Base-by-base conservation (phyloP, 1,140 invertebrate genomes). In the Gonioctena quinquepunctata region DNA sequence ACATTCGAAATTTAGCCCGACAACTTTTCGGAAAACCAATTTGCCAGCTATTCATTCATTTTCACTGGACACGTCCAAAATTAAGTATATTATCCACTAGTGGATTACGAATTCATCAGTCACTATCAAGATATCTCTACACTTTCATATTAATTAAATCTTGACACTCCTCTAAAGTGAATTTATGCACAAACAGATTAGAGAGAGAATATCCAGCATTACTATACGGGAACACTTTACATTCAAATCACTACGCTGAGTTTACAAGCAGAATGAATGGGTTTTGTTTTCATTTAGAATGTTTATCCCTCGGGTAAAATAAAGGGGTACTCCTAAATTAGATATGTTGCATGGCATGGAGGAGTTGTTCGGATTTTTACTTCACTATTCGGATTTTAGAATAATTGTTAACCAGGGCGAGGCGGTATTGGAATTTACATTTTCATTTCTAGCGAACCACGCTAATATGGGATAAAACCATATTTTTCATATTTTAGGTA, bases 241-340 rank as follows among this genome's bases (percentile, higher is more conserved):
- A 73, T 73, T 73, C 71, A 69, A 69, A 73, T 73, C 71, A 65
- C 28, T 56, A 54, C 67, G 49, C n/a, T 63, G 22, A 61, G 59
- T 61, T 64, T 62, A 59, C 33, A 59, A 60, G 69, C 22, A 69
- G 63, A 73, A 73, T 57, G 67, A 73, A 73, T 73, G 71, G 68
- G 66, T 69, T 73, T 69, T 73, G 68, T 73, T 73, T 69, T 73
- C 71, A 73, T 73, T 73, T 69, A 66, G 67, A 73, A 69, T 65
- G 22, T 50, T 18, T 26, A 49, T 69, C 71, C 71, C 63, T 19
- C 52, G 68, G 64, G 71, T 33, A 62, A 63, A 59, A 69, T 73
- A 73, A 73, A 73, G 52, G 71, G 68, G 67, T 66, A 69, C 28
- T 50, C 56, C 56, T 68, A 69, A 73, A 72, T 72, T 72, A 72